Base-by-base conservation (phyloP, 2,888 invertebrate species). In the Trachelus troglodyta region DNA sequence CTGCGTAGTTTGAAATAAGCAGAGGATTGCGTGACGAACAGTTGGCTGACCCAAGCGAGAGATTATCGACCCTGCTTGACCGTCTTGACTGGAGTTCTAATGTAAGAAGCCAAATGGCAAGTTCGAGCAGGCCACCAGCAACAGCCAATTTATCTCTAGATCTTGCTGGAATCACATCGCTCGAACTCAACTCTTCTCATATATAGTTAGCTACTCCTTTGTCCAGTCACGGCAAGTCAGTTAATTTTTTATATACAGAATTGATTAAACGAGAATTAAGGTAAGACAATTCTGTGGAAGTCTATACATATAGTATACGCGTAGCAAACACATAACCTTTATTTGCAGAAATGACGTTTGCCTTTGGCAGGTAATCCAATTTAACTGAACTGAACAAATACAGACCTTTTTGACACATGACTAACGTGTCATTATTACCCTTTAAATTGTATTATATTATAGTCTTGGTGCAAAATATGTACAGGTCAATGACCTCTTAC, bases 11-110 rank as follows among this genome's bases (percentile, higher is more conserved):
- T 15, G 15, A 56, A 56, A 15, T 56, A 23, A 56, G 23, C 23
- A 56, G 33, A 35, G 78, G 78, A 68, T 84, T 80, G 84, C 84
- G 83, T 84, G 84, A 82, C 84, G 79, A 82, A n/a, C 69, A 82
- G 83, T 83, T 84, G 76, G 81, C 85, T 84, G 85, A 85, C 85
- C 83, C 81, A 84, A 81, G 83, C 77, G 79, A 77, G 80, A 83
- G 84, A 84, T 83, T 85, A 85, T 85, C 85, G 85, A 85, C 85
- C 85, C 83, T 80, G 81, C 81, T 85, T 85, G 85, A 84, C 85
- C 83, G 84, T 83, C 83, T 82, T 83, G 79, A 81, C 82, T 83
- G 74, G 40, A 56, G 40, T 56, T 56, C 40, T 56, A 56, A 56
- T 23, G 40, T 56, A 56, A 56, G 40, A 56, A 56, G 40, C 23